Conservation (phyloP, 2,888 invertebrate genomes). For the Clunio marinus region DNA sequence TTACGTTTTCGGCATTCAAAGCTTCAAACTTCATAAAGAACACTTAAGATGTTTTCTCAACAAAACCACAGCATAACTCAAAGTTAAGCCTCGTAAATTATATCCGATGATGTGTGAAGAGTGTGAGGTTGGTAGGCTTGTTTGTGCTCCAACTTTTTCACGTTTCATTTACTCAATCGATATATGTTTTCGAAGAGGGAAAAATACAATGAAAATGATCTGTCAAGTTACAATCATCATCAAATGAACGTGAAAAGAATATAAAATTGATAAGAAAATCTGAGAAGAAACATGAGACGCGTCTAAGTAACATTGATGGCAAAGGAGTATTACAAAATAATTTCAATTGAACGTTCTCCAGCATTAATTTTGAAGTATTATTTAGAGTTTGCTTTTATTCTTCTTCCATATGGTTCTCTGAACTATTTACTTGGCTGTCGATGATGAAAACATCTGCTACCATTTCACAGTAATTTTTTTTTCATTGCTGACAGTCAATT, state of each 20-base stretch:
- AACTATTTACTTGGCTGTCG: no score
- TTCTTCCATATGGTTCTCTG: conserved; percentile 3
- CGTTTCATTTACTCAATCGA: background rate
- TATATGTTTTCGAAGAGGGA: background rate
- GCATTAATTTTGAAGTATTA: background rate
- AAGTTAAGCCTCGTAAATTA: no score
- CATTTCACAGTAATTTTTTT: no score
- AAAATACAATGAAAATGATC: background rate
- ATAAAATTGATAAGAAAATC: background rate
- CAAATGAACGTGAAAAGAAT: conserved; percentile 6
- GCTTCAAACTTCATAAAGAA: no score
- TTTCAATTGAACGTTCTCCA: no score
- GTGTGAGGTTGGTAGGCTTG: background rate
- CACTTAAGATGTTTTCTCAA: no score
- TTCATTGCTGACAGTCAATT: no score
- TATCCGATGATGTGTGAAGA: background rate
- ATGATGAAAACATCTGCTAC: background rate
- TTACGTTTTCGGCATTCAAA: background rate
- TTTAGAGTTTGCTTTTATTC: background rate
- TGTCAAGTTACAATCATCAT: conserved; percentile 4
- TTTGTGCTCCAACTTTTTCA: background rate
- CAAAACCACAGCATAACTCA: no score
- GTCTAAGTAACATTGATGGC: background rate
- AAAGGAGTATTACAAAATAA: background rate
- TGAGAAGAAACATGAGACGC: background rate